A percentile compares a stretch with the other conserved stretches of the same genome.
Conservation (phyloP, 2,888 invertebrate species). For the Sarcophaga carnaria region DNA sequence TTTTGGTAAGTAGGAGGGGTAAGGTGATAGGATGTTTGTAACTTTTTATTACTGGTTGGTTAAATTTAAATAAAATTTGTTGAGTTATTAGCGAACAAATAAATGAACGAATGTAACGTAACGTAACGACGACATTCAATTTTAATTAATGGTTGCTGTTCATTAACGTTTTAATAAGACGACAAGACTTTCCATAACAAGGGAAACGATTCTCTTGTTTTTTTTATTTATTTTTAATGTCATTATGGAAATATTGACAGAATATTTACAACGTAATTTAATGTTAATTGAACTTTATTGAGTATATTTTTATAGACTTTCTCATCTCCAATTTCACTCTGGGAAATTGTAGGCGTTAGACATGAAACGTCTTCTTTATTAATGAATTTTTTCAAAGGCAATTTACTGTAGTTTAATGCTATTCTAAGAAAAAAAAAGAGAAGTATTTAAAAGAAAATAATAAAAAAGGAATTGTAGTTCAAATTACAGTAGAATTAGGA, state of each 20-base stretch:
- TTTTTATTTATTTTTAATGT: not conserved
- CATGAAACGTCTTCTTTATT: too few relatives aligned
- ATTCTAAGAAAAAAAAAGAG: too few relatives aligned
- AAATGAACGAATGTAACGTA: not conserved
- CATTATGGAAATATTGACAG: conserved; percentile 8
- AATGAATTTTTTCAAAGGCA: too few relatives aligned
- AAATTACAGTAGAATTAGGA: too few relatives aligned
- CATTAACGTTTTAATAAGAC: conserved; percentile 8
- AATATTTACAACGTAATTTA: conserved; percentile 15
- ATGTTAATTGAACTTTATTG: conserved; percentile 12
- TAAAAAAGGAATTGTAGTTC: too few relatives aligned
- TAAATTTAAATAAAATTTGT: conserved; percentile 25
- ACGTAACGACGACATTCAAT: not conserved
- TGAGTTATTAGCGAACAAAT: not conserved
- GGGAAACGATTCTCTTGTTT: not conserved
- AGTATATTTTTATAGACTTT: not conserved
- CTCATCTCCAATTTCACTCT: too few relatives aligned
- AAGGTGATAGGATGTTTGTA: not conserved
- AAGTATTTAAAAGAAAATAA: too few relatives aligned
- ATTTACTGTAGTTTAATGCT: too few relatives aligned
- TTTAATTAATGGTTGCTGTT: conserved; percentile 18
- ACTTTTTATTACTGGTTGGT: not conserved
- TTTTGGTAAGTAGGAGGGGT: too few relatives aligned
- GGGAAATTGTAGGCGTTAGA: too few relatives aligned
- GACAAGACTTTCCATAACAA: not conserved